Evolutionary conservation across 2,113 vertebrate species (phyloP).

Genomic region (Microcebus tavaratra): DNA sequence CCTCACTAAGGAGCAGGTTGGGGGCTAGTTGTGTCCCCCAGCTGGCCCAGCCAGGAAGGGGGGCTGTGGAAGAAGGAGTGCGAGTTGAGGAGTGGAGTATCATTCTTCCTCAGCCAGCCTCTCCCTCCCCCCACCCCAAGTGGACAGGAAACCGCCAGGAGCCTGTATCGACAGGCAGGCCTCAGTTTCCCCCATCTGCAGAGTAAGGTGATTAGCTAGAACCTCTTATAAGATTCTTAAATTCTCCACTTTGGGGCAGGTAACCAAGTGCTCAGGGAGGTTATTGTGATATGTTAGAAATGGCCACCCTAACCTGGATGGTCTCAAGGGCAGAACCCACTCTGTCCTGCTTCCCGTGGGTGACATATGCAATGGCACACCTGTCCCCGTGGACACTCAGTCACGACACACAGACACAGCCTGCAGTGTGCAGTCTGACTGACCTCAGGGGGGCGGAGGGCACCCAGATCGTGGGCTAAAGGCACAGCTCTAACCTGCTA

Average conservation of each 20-base stretch:
- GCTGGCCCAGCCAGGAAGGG: background rate
- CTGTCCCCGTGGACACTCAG: background rate
- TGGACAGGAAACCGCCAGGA: accelerated
- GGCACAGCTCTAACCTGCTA: background rate
- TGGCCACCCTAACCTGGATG: background rate
- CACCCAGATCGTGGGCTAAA: background rate
- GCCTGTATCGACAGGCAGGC: accelerated
- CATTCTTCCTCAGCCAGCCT: background rate
- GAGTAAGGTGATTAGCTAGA: background rate
- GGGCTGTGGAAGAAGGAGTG: accelerated
- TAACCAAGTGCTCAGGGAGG: background rate
- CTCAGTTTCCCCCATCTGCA: conserved; percentile 23
- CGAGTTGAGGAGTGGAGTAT: accelerated
- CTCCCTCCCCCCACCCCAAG: background rate
- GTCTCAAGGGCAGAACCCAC: too few species aligned
- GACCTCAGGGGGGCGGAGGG: background rate
- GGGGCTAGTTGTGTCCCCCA: background rate
- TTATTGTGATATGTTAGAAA: background rate
- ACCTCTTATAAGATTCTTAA: accelerated
- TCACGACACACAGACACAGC: accelerated
- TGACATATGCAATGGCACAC: accelerated
- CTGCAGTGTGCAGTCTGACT: accelerated
- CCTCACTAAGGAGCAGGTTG: background rate
- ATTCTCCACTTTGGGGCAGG: background rate
- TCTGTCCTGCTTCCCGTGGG: background rate